phyloP scores from a whole-genome alignment of 2,888 invertebrate species.

The Drosophila basisetae region DNA sequence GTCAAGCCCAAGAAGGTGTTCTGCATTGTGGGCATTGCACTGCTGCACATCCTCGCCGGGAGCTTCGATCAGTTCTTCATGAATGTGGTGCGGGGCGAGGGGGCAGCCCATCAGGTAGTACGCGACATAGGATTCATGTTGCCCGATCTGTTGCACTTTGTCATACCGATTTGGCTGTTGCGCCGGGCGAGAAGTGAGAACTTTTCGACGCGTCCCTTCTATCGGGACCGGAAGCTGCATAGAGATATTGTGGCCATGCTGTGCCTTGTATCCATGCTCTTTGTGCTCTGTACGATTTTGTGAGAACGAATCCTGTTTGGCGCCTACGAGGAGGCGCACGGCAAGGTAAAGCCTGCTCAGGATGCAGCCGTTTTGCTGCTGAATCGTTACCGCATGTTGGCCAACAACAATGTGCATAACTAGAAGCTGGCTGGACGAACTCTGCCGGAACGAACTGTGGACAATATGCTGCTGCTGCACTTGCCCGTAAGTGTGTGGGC shows the following conservation, averaged over 20 bases:
- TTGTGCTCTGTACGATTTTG: conserved; percentile 85
- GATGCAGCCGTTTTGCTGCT: conserved; percentile 63
- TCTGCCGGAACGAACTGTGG: conserved; percentile 36
- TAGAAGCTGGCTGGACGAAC: conserved; percentile 15
- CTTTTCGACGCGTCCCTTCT: conserved; percentile 83
- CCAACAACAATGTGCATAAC: conserved; percentile 67
- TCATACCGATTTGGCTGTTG: conserved; percentile 87
- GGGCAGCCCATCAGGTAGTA: conserved; percentile 89
- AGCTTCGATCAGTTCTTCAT: conserved; percentile 88
- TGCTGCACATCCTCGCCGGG: conserved; percentile 88
- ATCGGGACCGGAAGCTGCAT: conserved; percentile 84
- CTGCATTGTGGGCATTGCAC: conserved; percentile 87
- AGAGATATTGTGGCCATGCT: conserved; percentile 84
- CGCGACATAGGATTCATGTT: conserved; percentile 89
- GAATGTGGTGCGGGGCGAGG: conserved; percentile 88
- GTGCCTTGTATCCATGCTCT: conserved; percentile 84
- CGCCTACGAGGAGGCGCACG: conserved; percentile 60
- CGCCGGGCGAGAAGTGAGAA: conserved; percentile 83
- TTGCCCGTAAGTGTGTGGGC: conserved; percentile 58
- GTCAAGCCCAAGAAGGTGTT: conserved; percentile 87
- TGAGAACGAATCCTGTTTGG: conserved; percentile 80
- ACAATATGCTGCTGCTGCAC: conserved; percentile 67
- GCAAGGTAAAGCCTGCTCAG: conserved; percentile 66
- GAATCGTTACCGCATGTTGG: conserved; percentile 71
- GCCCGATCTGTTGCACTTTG: conserved; percentile 88